These are phyloP conservation scores for Rutpela maculata DNA, from an alignment of 2,888 invertebrate species.

Conservation along the genomic window DNA sequence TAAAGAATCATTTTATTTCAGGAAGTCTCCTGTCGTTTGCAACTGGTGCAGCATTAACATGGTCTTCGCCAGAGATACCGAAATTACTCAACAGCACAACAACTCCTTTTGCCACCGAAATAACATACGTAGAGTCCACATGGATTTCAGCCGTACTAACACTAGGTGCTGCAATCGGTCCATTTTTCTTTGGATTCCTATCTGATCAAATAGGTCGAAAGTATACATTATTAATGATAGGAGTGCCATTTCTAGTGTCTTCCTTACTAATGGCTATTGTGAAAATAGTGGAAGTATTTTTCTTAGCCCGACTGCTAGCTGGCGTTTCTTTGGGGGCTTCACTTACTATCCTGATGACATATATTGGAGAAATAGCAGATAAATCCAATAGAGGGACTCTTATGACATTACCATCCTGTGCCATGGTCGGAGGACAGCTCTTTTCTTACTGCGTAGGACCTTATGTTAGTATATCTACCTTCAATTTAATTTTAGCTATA, in stretches of 20 bases:
- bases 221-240: constrained; percentile 78
- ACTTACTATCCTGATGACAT: constrained; percentile 87
- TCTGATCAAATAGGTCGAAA: constrained; percentile 82
- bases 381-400: constrained; percentile 86
- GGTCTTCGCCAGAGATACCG: constrained; percentile 66
- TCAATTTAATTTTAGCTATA: constrained; percentile 78
- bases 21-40: constrained; percentile 42
- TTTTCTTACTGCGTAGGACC: constrained; percentile 85
- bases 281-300: constrained; percentile 25
- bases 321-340: constrained; percentile 74
- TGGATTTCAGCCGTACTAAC: constrained; percentile 75
- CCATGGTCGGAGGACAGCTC: constrained; percentile 81
- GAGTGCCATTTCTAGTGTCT: constrained; percentile 79
- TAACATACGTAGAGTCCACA: constrained; percentile 69
- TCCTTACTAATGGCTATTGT: constrained; percentile 45
- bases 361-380: constrained; percentile 90
- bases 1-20: constrained; percentile 1
- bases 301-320: constrained; percentile 36
- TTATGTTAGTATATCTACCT: constrained; percentile 79
- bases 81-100: constrained; percentile 46
- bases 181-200: constrained; percentile 80
- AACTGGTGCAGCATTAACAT: constrained; percentile 71
- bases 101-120: constrained; percentile 64
- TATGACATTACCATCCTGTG: constrained; percentile 87
- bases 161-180: constrained; percentile 76